Base-by-base conservation (phyloP, 2,113 vertebrate genomes). In the Andinoacara biseriatus region DNA sequence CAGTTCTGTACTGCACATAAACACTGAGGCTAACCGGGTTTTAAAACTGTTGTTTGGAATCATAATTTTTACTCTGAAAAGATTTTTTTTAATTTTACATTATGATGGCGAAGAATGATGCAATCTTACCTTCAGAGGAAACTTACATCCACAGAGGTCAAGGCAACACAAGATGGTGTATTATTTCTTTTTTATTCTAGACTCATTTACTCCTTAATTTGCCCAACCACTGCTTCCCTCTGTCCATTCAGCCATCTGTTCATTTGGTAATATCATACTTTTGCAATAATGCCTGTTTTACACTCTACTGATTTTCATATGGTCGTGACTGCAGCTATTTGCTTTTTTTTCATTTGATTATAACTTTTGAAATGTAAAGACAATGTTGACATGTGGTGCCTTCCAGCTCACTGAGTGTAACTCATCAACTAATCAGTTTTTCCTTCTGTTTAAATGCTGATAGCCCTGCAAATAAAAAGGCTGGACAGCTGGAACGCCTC, bases 401-500 rank as follows among this genome's bases (percentile, higher is more conserved):
- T 83, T 78, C 31, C 63, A 33, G 6, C 11, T 61, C 18, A 10
- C 38, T 59, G 81, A 76, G 10, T 65, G 43, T 31, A 72, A 52
- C 65, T 52, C 78, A 35, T 81, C 24, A 77, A 59, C 54, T 75
- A n/a, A 38, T 43, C n/a, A 59, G 15, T 20, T 46, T 69, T 33
- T 35, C 26, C n/a, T 43, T 74, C 54, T 67, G 35, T 69, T n/a
- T 49, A 33, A 76, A 61, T 17, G 13, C 72, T 63, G 54, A 54
- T 35, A 80, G 13, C 22, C 14, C 38, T 58, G 18, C 24, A 58
- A 29, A 46, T 52, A 52, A 54, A 38, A 43, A 38, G 33, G 20
- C 1, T 58, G 40, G 54, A 38, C 76, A 62, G 78, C 24, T 80
- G 18, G 57, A 87, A 49, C 38, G 33, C 43, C 35, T 79, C 61